Conservation (phyloP, 2,797 vertebrate species). For the Stomatorhinus walkeri region DNA sequence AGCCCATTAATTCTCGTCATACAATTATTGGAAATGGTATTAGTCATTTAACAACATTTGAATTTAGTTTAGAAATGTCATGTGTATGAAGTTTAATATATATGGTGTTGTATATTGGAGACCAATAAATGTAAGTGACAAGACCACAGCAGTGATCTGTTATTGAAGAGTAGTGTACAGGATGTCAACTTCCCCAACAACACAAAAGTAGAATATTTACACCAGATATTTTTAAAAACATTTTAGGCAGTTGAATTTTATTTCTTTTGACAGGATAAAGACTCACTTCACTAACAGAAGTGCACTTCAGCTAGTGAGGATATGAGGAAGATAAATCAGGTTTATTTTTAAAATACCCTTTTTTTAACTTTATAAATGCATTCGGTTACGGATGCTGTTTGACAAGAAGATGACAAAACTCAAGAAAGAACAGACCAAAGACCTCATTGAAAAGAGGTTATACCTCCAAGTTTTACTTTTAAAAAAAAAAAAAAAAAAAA, state of each 20-base stretch:
- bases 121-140: not conserved
- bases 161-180: not conserved
- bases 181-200: not conserved
- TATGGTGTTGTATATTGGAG: not conserved
- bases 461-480: not conserved
- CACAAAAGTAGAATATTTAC: not conserved
- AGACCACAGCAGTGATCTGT: not conserved
- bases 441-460: not conserved
- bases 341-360: not conserved
- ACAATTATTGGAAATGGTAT: not conserved
- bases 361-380: not conserved
- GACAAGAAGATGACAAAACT: not conserved
- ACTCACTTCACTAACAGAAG: not conserved
- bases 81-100: constrained; percentile 4
- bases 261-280: not conserved
- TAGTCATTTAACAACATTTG: not conserved
- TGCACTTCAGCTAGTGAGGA: not conserved
- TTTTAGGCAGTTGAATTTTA: not conserved
- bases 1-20: not conserved
- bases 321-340: not conserved
- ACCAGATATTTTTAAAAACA: not conserved
- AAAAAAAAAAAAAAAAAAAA: not conserved
- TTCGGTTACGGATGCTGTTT: not conserved
- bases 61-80: not conserved
- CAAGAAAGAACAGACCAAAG: not conserved